Base-by-base conservation (phyloP, 2,888 invertebrate species). In the Nomada hirtipes region DNA sequence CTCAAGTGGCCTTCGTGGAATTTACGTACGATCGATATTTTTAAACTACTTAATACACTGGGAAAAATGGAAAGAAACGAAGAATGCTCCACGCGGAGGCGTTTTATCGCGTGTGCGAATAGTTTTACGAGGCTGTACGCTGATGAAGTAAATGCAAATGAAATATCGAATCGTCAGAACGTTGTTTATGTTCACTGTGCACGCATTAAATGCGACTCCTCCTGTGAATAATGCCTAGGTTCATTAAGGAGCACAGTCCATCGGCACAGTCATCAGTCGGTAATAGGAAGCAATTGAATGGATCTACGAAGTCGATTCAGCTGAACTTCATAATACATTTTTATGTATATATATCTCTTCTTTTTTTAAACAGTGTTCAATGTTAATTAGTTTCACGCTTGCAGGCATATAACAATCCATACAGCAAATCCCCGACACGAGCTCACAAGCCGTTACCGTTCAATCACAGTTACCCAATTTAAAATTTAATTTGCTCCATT, bases 151-250 rank as follows among this genome's bases (percentile, higher is more conserved):
- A 52, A 73, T 69, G n/a, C 36, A 26, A 71, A 64, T 64, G 23
- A 72, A 67, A 44, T 13, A 53, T 26, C 10, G 20, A 50, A 67
- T 52, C 10, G 64, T 57, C 42, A n/a, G 18, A 20, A 52, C 13
- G 29, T 2, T 61, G 9, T 60, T 78, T 76, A 68, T 76, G 83
- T 90, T 88, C 87, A 85, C 81, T 83, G 87, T 87, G 83, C 87
- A 87, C 83, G 44, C 42, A 72, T 71, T 36, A 59, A 74, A 67
- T 76, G 85, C 82, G 82, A 79, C 70, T 64, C 76, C 64, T 53
- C 59, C 59, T 81, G 80, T 81, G 83, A 83, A 85, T 79, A 81
- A 73, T 83, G 67, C 53, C 50, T 57, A 79, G 76, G 57, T 65
- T 85, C 63, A 59, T 79, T 50, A 52, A 50, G 76, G 72, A 67